Percentiles rank a stretch among this genome's conserved stretches.
These are phyloP conservation scores for Callyntrura sp. DNA, from an alignment of 2,888 invertebrate species.

Conservation along the genomic window DNA sequence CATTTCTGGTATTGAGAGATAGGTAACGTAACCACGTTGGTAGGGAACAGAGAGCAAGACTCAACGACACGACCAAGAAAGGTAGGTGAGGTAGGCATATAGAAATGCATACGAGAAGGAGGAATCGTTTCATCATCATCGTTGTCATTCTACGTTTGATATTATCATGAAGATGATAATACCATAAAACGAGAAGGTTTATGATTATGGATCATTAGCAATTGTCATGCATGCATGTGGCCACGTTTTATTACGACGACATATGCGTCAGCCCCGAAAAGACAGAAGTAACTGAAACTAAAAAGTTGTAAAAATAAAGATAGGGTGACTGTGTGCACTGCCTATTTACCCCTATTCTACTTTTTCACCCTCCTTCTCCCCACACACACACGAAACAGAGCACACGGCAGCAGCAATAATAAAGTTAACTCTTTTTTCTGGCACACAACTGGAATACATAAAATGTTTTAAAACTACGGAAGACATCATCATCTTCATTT, in stretches of 20 bases:
- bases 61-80: background rate
- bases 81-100: conserved; percentile 16
- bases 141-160: background rate
- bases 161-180: background rate
- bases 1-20: conserved; percentile 52
- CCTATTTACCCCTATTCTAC: no score
- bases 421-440: conserved; percentile 25
- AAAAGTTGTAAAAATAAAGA: conserved; percentile 11
- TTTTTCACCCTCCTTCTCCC: background rate
- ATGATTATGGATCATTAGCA: conserved; percentile 34
- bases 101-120: background rate
- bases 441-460: background rate
- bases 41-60: background rate
- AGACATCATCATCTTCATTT: conserved; percentile 18
- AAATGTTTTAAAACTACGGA: background rate
- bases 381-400: background rate
- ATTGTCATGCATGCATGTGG: conserved; percentile 38
- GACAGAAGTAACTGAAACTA: background rate
- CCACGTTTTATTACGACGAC: conserved; percentile 49
- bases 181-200: background rate
- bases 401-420: conserved; percentile 9
- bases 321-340: background rate
- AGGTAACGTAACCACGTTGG: background rate
- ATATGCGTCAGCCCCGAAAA: background rate
- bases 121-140: background rate